Conservation (phyloP, 2,113 vertebrate species). For the Climacteris rufus region DNA sequence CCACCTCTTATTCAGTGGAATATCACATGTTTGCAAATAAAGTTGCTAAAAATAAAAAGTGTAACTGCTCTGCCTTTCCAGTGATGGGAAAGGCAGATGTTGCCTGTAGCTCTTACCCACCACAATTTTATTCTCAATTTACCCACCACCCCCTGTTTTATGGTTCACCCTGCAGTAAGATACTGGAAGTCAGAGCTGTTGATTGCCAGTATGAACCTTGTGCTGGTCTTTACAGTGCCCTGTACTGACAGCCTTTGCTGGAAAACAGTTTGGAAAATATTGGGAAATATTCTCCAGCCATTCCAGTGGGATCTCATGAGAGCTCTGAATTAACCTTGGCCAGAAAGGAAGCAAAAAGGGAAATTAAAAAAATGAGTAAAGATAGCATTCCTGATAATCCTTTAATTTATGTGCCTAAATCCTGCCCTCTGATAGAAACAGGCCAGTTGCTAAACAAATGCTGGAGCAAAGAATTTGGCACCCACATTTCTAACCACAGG, state of each 20-base stretch:
- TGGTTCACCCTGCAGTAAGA: background rate
- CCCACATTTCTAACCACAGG: background rate
- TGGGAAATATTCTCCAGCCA: background rate
- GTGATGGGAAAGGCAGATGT: slow-evolving; percentile 44
- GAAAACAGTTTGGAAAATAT: slow-evolving; percentile 25
- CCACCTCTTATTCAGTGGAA: background rate
- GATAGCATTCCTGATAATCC: background rate
- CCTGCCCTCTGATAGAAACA: background rate
- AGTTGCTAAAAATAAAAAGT: slow-evolving; percentile 17
- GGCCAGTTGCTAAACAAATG: background rate
- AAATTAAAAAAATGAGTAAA: background rate
- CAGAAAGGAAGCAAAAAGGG: background rate
- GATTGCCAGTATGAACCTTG: background rate
- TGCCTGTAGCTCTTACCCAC: background rate
- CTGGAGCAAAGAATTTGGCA: background rate
- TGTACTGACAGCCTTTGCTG: background rate
- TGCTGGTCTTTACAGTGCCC: background rate
- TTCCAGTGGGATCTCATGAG: background rate
- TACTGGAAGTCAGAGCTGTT: slow-evolving; percentile 15
- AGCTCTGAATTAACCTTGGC: background rate
- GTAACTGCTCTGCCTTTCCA: background rate
- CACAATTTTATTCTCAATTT: slow-evolving; percentile 12
- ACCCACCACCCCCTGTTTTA: background rate
- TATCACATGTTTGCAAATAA: slow-evolving; percentile 25
- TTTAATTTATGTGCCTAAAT: background rate